phyloP scores from a whole-genome alignment of 30 jellyfish, hydroid and myxozoan genomes.

The Aurelia sp. region DNA sequence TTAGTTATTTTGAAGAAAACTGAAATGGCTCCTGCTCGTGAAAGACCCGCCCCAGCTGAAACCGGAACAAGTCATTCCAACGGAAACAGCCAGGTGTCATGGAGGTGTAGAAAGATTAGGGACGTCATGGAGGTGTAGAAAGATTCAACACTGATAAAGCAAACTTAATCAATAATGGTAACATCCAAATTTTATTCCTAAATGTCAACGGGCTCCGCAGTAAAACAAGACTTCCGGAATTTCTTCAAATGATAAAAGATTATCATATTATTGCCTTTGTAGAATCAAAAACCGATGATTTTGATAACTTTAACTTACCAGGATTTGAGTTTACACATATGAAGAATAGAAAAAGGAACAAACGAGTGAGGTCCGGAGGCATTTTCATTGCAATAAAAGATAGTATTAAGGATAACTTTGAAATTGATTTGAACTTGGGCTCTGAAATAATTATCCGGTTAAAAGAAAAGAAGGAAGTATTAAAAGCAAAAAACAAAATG shows the following conservation, averaged over 20 bases:
- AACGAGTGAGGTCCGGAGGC: constrained; percentile 16
- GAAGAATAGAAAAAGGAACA: neutral
- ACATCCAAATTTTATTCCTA: neutral
- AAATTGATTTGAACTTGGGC: neutral
- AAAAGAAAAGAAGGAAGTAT: neutral
- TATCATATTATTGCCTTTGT: constrained; percentile 9
- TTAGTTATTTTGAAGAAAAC: neutral
- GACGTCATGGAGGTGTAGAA: constrained; percentile 10
- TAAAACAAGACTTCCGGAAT: constrained; percentile 3
- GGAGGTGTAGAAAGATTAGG: neutral
- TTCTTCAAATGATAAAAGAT: neutral
- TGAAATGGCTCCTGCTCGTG: neutral
- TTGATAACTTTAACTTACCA: constrained; percentile 15
- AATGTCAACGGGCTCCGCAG: constrained; percentile 18
- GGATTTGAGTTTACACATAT: constrained; percentile 1
- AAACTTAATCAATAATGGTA: neutral
- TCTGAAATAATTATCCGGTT: constrained; percentile 5
- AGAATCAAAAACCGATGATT: constrained; percentile 35
- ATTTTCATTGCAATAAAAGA: constrained; percentile 18
- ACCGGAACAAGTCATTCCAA: neutral
- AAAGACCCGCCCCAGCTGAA: neutral
- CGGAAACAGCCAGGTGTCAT: no score
- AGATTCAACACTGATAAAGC: neutral
- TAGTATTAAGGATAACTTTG: neutral
- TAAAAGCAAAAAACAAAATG: neutral